Evolutionary conservation across 1,140 invertebrate genomes (phyloP).

Genomic region (Liolophura sinensis): DNA sequence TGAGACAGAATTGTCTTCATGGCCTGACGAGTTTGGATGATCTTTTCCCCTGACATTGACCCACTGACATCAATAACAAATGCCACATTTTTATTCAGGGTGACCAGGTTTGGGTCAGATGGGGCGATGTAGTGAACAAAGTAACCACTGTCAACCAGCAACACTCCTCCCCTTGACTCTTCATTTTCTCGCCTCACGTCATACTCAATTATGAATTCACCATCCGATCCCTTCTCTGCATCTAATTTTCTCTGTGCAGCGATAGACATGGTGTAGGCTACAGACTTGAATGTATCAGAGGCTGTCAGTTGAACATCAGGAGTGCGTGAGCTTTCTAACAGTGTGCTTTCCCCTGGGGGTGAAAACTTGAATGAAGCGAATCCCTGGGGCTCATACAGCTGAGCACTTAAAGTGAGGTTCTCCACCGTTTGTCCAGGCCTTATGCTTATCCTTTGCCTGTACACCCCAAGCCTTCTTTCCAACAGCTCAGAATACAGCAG

Average conservation of each 20-base stretch:
- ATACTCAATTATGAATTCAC: constrained; percentile 31
- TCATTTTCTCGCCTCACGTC: constrained; percentile 16
- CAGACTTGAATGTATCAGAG: constrained; percentile 2
- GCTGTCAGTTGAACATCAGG: constrained; percentile 4
- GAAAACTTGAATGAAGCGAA: constrained; percentile 20
- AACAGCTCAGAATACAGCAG: constrained; percentile 31
- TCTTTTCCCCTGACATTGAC: constrained; percentile 71
- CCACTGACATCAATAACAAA: constrained; percentile 74
- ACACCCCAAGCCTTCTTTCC: constrained; percentile 20
- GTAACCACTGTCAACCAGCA: constrained; percentile 70
- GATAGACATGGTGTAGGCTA: constrained; percentile 21
- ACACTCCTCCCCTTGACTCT: constrained; percentile 13
- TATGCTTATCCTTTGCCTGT: constrained; percentile 24
- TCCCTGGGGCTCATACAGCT: constrained; percentile 25
- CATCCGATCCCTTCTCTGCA: constrained; percentile 15
- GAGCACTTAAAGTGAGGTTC: constrained; percentile 16
- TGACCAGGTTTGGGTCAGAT: constrained; percentile 52
- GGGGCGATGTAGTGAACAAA: constrained; percentile 76
- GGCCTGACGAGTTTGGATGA: constrained; percentile 68
- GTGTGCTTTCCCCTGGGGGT: constrained; percentile 6
- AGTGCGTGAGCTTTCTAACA: neutral
- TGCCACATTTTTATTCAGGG: constrained; percentile 69
- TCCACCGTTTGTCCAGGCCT: constrained; percentile 24
- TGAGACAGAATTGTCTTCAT: constrained; percentile 69
- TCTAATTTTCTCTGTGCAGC: constrained; percentile 8